Evolutionary conservation across 1,140 invertebrate genomes (phyloP), one percentile per base, ranked within the genome.

Genomic region (Zaprionus nigranus): DNA sequence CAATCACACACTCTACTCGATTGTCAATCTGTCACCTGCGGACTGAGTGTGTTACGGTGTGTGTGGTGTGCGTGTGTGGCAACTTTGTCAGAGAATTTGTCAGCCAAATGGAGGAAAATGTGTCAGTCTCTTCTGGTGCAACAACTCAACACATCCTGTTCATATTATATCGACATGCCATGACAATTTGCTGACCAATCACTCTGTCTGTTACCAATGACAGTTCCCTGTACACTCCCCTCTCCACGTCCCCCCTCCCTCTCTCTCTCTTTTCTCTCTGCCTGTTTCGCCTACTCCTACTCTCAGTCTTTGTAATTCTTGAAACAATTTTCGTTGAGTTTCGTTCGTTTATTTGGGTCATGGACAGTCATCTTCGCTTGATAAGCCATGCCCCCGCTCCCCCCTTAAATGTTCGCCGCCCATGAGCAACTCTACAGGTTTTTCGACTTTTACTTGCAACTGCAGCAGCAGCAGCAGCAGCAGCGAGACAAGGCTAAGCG

Each of bases 391-490:
- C 12, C 24, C 17, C 51, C 34, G 28, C 17, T 6, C 24, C 43
- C 13, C 20, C 13, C 69, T 17, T 3, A 17, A 43, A 3, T 53
- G 7, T 28, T 20, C 20, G 12, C 12, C 12, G 24, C 17, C 38
- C 17, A 53, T 43, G 22, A 56, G 20, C 22, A 43, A 46, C 69
- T 81, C 53, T 81, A 90, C 84, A 90, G 84, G 84, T 88, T 90
- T 90, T 88, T 88, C 84, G 84, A 88, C 84, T 88, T 88, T 88
- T 88, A 88, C 84, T 88, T 88, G 85, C 83, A 78, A 73, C 74
- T 65, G 64, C 67, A 71, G 58, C 36, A 43, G 13, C 40, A 2
- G 66, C n/a, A 2, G 61, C 78, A 75, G 12, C 34, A 1, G 17
- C 46, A 34, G 30, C 30, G 30, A 34, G 53, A 26, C 53, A 75